Evolutionary conservation across 1,140 invertebrate genomes (phyloP), one percentile per base, ranked within the genome.

Genomic region (Bombus balteatus): DNA sequence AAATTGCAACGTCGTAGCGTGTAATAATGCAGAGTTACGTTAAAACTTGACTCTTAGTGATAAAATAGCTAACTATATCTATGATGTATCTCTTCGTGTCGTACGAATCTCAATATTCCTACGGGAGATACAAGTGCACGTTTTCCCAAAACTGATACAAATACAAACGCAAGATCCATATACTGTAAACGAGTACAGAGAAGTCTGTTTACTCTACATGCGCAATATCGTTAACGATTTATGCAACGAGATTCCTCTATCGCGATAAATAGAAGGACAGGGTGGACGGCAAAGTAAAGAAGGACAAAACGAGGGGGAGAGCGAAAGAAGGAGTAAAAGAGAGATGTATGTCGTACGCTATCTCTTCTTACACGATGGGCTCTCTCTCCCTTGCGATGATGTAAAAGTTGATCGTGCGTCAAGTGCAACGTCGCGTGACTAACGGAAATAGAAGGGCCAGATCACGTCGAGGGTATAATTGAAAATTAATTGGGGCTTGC

Each of bases 401-500:
- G 70, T 66, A 75, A 75, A 77, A 72, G 68, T 43, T 43, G 86
- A 90, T 87, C 79, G 82, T 83, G 83, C 82, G 86, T 90, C 86
- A 83, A 90, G 88, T 83, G 84, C 66, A 90, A 43, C 79, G 47
- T 90, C 83, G 89, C 89, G 86, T 90, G 89, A 90, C 89, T 66
- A 47, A 68, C 86, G 86, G 86, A 82, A 85, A 88, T 90, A 81
- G 82, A 70, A 65, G 71, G 77, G 77, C 28, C 82, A 70, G 82
- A 81, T 87, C 82, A 85, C 74, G n/a, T 9, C 28, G 57, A 74
- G 12, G 57, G 47, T 32, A 75, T 87, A 89, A 90, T 90, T 87
- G 85, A 90, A 90, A 90, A 89, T 90, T 90, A 90, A 89, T 89
- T 77, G 75, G 65, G 53, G 37, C 66, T 57, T n/a, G 41, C 75